These are phyloP conservation scores for Listrodromus nycthemerus DNA, from an alignment of 2,888 invertebrate genomes.

Conservation along the genomic window DNA sequence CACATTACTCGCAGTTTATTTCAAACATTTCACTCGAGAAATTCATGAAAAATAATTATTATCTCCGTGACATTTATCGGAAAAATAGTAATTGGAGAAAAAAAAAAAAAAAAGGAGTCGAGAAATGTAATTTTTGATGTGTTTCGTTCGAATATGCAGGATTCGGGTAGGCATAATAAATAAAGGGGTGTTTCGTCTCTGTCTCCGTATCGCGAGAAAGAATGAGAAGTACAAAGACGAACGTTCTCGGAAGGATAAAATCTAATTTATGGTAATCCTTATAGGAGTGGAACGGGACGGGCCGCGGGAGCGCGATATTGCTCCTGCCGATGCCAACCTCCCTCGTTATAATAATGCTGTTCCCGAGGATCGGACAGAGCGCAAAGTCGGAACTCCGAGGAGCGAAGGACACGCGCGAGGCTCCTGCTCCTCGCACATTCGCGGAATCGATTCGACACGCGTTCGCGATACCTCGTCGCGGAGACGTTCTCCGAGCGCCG, in stretches of 20 bases:
- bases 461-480: slow-evolving; percentile 43
- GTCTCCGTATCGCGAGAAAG: slow-evolving; percentile 22
- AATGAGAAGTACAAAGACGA: slow-evolving; percentile 73
- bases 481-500: slow-evolving; percentile 33
- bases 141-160: slow-evolving; percentile 36
- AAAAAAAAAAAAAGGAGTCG: slow-evolving; percentile 2
- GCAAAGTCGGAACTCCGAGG: slow-evolving; percentile 1
- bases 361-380: slow-evolving; percentile 9
- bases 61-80: no score
- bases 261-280: slow-evolving; percentile 84
- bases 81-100: no score
- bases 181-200: slow-evolving; percentile 68
- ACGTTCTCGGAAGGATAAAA: slow-evolving; percentile 84
- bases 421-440: slow-evolving; percentile 48
- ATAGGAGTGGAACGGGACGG: slow-evolving; percentile 28
- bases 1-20: no score
- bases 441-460: slow-evolving; percentile 62
- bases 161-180: slow-evolving; percentile 73
- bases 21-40: no score
- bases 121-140: slow-evolving; percentile 44
- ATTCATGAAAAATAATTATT: no score
- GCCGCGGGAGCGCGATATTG: slow-evolving; percentile 54
- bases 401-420: slow-evolving; percentile 28
- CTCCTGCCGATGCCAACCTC: slow-evolving; percentile 55
- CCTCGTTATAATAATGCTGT: slow-evolving; percentile 44